phyloP scores from a whole-genome alignment of 1,140 invertebrate genomes.

The Drosophila carrolli region DNA sequence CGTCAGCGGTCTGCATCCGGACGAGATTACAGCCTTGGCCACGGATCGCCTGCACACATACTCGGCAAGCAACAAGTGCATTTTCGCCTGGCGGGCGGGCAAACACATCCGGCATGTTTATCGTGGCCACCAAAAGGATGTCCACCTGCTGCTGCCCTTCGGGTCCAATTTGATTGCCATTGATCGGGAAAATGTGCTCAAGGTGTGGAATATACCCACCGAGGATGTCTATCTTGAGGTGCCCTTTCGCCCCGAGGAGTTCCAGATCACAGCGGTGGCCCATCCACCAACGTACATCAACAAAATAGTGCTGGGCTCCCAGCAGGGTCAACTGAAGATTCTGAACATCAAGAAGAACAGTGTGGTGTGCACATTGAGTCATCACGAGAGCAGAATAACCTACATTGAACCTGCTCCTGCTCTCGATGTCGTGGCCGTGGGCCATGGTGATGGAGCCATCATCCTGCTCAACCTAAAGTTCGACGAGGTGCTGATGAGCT shows the following conservation, averaged over 20 bases:
- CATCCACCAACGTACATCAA: slow-evolving; percentile 98
- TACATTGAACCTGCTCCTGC: slow-evolving; percentile 94
- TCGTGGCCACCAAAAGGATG: slow-evolving; percentile 89
- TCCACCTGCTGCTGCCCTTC: slow-evolving; percentile 94
- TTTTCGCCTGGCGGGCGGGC: slow-evolving; percentile 95
- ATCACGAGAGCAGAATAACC: slow-evolving; percentile 90
- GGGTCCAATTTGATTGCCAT: slow-evolving; percentile 93
- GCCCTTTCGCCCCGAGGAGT: slow-evolving; percentile 89
- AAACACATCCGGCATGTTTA: slow-evolving; percentile 94
- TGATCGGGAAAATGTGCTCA: slow-evolving; percentile 91
- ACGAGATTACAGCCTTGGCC: slow-evolving; percentile 92
- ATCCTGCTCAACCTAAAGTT: slow-evolving; percentile 95
- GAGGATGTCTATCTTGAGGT: slow-evolving; percentile 89
- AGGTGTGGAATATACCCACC: slow-evolving; percentile 94
- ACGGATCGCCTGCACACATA: slow-evolving; percentile 93
- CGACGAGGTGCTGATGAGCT: slow-evolving; percentile 94
- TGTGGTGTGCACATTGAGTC: slow-evolving; percentile 92
- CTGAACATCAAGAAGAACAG: slow-evolving; percentile 95
- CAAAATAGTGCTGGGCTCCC: slow-evolving; percentile 96
- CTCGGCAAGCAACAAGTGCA: slow-evolving; percentile 91
- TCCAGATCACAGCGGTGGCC: slow-evolving; percentile 91
- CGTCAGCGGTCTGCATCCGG: slow-evolving; percentile 92
- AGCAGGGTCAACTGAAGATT: slow-evolving; percentile 94
- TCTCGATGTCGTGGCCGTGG: slow-evolving; percentile 95
- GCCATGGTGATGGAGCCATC: slow-evolving; percentile 92